A percentile compares a stretch with the other conserved stretches of the same genome.
Conservation (phyloP, 2,113 vertebrate species). For the Saccopteryx bilineata region DNA sequence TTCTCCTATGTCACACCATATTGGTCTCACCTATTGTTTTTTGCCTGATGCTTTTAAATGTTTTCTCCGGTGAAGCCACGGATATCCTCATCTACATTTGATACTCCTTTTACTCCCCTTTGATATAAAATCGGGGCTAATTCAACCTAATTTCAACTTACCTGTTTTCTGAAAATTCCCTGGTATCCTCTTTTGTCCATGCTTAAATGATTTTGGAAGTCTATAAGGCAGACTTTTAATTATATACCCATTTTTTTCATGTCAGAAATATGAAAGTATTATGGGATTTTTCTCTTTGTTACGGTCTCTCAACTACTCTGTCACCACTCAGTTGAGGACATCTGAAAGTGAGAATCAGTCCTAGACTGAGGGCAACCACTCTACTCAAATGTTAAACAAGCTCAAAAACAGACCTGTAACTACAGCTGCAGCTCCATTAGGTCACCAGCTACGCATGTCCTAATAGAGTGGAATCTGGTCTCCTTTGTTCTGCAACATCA, state of each 20-base stretch:
- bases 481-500: constrained; percentile 10
- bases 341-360: neutral
- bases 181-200: neutral
- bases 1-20: neutral
- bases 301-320: neutral
- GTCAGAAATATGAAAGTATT: constrained; percentile 15
- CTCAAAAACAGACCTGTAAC: neutral
- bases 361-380: neutral
- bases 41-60: neutral
- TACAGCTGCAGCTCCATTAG: neutral
- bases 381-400: neutral
- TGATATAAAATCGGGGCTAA: neutral
- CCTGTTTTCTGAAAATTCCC: neutral
- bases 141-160: neutral
- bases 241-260: neutral
- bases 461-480: neutral
- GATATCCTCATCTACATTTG: neutral
- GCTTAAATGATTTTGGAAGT: neutral
- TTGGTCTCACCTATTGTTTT: neutral
- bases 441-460: neutral
- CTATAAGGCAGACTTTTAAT: neutral
- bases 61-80: neutral
- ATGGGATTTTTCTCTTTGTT: neutral
- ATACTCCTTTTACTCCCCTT: neutral
- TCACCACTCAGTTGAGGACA: neutral